Evolutionary conservation across 2,113 vertebrate genomes (phyloP).

Genomic region (Campylorhamphus procurvoides): DNA sequence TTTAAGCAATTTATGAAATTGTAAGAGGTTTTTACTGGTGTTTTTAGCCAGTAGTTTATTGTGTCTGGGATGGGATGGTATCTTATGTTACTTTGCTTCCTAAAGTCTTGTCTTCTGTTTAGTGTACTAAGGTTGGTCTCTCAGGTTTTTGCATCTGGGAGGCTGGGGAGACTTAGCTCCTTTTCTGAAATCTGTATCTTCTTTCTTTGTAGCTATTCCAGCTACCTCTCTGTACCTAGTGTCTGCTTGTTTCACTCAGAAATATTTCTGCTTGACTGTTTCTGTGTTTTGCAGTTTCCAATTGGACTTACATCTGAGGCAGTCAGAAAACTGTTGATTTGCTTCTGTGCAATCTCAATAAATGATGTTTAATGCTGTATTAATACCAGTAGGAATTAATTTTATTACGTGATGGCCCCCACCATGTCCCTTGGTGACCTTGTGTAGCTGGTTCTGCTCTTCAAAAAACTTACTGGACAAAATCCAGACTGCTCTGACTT

Average conservation of each 20-base stretch:
- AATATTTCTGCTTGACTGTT: background rate
- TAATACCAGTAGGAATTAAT: background rate
- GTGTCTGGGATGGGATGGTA: rapidly evolving
- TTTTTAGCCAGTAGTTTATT: background rate
- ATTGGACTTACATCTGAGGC: background rate
- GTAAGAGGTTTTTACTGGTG: background rate
- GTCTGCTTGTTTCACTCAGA: background rate
- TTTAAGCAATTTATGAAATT: background rate
- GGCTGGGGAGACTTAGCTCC: background rate
- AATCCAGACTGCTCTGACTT: background rate
- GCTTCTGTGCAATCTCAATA: background rate
- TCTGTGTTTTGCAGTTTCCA: background rate
- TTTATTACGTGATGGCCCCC: background rate
- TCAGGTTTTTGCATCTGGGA: background rate
- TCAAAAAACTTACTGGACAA: background rate
- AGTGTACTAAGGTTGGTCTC: background rate
- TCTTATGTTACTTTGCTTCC: rapidly evolving
- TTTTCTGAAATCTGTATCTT: background rate
- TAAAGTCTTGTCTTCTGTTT: background rate
- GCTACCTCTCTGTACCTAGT: background rate
- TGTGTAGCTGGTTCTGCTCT: background rate
- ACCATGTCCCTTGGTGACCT: background rate
- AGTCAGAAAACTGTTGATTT: background rate
- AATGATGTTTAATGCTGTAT: background rate
- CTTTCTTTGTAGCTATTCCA: background rate